Base-by-base conservation (phyloP, 2,888 invertebrate species). In the Hyposoter dolosus region DNA sequence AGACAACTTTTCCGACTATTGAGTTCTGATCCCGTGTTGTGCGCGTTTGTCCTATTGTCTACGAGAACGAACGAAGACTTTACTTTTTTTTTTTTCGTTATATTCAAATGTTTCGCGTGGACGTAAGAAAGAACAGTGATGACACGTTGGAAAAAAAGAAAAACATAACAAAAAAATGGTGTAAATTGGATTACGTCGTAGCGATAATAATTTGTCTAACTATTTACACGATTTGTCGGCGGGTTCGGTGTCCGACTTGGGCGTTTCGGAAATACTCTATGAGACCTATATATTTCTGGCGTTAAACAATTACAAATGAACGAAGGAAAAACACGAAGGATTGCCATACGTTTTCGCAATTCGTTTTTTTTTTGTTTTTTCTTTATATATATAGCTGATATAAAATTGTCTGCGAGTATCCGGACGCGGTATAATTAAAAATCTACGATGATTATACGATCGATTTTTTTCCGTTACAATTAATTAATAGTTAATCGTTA, bases 381-480 rank as follows among this genome's bases (percentile, higher is more conserved):
- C 35, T 19, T 23, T 40, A 6, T 23, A 19, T 23, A 40, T 83
- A 66, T 23, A 88, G 66, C 56, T 82, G 79, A 82, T 71, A 53
- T 56, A 79, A 88, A 81, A 86, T 84, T 63, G 80, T 68, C 84
- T 63, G 81, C 87, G 83, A 88, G 83, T 81, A 83, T 72, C 80
- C 84, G 56, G 81, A 87, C 83, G 87, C 84, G 83, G 76, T 87
- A 43, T 83, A 88, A 85, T 89, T 89, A 90, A 89, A 90, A 90
- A 90, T 90, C 90, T 91, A 90, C 88, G 87, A 78, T 88, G 89
- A 88, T 89, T 91, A 90, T 89, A 91, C 89, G 88, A 88, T 83
- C 83, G 79, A 47, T 79, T 84, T 71, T 60, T 50, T 43, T 50
- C 88, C 83, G 77, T 87, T 90, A 90, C 89, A 91, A 90, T 91